Conservation (phyloP, 2,797 vertebrate genomes). For the Gallirallus australis region DNA sequence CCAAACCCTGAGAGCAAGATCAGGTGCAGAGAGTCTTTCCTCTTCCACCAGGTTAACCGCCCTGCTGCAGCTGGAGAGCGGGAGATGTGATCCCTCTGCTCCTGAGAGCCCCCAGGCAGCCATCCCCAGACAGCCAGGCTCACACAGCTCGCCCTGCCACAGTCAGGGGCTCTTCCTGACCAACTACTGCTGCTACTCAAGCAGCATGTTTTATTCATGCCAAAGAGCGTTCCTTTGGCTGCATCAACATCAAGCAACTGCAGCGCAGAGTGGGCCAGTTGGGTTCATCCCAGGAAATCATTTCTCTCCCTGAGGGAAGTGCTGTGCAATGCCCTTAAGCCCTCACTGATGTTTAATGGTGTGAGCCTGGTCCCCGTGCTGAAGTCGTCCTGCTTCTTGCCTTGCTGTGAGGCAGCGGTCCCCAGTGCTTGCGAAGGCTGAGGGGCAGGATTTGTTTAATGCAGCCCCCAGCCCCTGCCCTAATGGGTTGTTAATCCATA, state of each 20-base stretch:
- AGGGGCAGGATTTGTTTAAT: slow-evolving; percentile 26
- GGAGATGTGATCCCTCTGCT: background rate
- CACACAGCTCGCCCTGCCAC: background rate
- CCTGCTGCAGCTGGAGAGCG: background rate
- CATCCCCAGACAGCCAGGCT: background rate
- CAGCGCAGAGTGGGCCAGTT: background rate
- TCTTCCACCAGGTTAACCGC: background rate
- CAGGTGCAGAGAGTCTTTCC: background rate
- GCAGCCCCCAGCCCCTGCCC: slow-evolving; percentile 6
- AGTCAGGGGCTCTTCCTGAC: background rate
- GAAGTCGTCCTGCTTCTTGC: background rate
- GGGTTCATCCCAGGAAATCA: slow-evolving; percentile 17
- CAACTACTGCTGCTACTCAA: background rate
- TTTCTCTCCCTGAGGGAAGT: background rate
- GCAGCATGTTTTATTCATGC: slow-evolving; percentile 51
- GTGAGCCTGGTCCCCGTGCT: background rate
- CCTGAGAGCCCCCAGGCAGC: background rate
- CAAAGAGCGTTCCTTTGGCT: background rate
- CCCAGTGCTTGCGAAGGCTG: background rate
- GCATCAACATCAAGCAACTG: background rate
- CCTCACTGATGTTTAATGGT: background rate
- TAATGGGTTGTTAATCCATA: slow-evolving; percentile 62
- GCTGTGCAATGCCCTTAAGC: background rate
- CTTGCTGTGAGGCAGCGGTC: background rate
- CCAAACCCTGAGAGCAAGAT: background rate